Percentiles rank a stretch among this genome's conserved stretches.
phyloP scores from a whole-genome alignment of 2,888 invertebrate genomes.

The Acronicta leporina region DNA sequence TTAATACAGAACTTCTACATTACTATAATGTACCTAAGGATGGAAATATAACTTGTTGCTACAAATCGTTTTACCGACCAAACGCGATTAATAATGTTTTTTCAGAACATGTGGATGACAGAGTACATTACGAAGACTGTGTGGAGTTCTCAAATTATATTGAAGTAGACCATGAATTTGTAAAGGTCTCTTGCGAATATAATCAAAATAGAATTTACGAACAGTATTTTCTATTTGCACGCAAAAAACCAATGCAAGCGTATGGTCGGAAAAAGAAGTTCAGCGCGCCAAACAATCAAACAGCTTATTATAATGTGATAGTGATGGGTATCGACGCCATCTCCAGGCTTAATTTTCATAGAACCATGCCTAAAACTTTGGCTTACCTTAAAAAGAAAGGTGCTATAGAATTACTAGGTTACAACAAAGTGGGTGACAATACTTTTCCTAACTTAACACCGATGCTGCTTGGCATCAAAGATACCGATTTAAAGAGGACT shows the following conservation, averaged over 20 bases:
- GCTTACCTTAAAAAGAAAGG: conserved; percentile 89
- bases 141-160: conserved; percentile 80
- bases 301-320: conserved; percentile 90
- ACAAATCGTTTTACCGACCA: conserved; percentile 89
- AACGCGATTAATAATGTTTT: conserved; percentile 79
- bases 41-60: conserved; percentile 89
- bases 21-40: conserved; percentile 84
- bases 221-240: conserved; percentile 92
- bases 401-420: conserved; percentile 94
- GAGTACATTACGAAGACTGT: conserved; percentile 86
- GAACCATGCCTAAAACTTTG: conserved; percentile 94
- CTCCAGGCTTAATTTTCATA: conserved; percentile 94
- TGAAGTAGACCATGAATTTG: conserved; percentile 90
- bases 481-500: conserved; percentile 89
- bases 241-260: conserved; percentile 70
- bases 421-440: conserved; percentile 98
- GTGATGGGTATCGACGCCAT: conserved; percentile 95
- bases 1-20: conserved; percentile 80
- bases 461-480: conserved; percentile 92
- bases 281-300: conserved; percentile 61
- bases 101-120: conserved; percentile 82
- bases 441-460: conserved; percentile 97
- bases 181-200: conserved; percentile 90
- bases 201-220: conserved; percentile 87
- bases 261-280: conserved; percentile 53